A percentile compares a stretch with the other conserved stretches of the same genome.
Evolutionary conservation across 64 coral and sea anemone genomes (phyloP).

Genomic region (Porites australiensis): DNA sequence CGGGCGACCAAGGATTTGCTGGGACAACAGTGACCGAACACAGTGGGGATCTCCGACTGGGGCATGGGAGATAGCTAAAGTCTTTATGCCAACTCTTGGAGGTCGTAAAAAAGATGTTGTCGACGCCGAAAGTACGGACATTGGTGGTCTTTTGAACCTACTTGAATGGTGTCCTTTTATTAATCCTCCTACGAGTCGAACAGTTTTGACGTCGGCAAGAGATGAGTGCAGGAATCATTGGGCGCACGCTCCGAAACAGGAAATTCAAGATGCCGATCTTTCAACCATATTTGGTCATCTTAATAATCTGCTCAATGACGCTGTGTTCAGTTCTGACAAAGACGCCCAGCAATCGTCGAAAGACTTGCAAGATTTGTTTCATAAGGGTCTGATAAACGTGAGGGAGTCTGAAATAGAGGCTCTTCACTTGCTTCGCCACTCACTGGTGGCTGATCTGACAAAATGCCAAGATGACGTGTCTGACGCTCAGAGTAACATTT

Average conservation of each 20-base stretch:
- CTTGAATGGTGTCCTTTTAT: conserved; percentile 13
- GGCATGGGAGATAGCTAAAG: conserved; percentile 70
- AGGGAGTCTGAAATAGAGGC: no score
- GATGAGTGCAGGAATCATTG: neutral
- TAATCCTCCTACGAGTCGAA: neutral
- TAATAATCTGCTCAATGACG: no score
- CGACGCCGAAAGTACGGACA: neutral
- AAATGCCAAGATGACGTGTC: no score
- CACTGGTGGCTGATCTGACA: no score
- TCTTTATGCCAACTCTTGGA: conserved; percentile 64
- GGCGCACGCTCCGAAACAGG: no score
- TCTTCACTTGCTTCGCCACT: no score
- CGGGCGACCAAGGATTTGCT: neutral
- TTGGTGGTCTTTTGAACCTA: neutral
- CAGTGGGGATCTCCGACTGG: conserved; percentile 39
- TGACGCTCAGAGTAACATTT: no score
- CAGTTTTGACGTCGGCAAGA: neutral
- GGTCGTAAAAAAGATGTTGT: neutral
- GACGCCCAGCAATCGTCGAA: no score
- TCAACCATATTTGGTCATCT: no score
- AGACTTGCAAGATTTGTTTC: neutral
- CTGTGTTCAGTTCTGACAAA: no score
- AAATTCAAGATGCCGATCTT: no score
- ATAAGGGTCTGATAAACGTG: no score
- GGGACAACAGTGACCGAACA: conserved; percentile 43